Conservation (phyloP, 2,113 vertebrate genomes). For the Merops nubicus region DNA sequence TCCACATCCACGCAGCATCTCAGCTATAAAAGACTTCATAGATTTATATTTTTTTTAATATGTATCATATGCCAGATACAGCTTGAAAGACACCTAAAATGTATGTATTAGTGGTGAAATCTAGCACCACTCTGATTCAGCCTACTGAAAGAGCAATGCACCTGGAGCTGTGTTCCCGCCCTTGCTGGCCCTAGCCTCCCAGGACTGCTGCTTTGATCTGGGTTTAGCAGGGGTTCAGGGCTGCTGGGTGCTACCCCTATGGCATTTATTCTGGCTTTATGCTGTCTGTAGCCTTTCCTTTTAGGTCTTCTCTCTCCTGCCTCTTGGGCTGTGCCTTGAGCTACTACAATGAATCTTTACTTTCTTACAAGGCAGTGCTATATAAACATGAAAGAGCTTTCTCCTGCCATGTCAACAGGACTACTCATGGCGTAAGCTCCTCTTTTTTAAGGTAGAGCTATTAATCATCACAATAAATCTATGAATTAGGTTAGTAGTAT, state of each 20-base stretch:
- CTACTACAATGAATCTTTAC: background rate
- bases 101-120: background rate
- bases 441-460: background rate
- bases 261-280: background rate
- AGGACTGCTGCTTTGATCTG: background rate
- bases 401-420: background rate
- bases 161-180: background rate
- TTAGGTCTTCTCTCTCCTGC: background rate
- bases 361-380: background rate
- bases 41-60: background rate
- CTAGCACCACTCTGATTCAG: background rate
- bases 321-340: background rate
- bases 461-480: background rate
- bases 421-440: background rate
- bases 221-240: background rate
- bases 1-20: background rate
- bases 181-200: background rate
- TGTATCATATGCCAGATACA: background rate
- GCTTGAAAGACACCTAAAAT: background rate
- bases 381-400: background rate
- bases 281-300: background rate
- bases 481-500: background rate
- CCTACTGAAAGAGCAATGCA: accelerated
- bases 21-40: background rate
- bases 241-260: accelerated